Evolutionary conservation across 37 sponge, comb jelly and placozoan genomes (phyloP).

Genomic region (Beroe forskalii): DNA sequence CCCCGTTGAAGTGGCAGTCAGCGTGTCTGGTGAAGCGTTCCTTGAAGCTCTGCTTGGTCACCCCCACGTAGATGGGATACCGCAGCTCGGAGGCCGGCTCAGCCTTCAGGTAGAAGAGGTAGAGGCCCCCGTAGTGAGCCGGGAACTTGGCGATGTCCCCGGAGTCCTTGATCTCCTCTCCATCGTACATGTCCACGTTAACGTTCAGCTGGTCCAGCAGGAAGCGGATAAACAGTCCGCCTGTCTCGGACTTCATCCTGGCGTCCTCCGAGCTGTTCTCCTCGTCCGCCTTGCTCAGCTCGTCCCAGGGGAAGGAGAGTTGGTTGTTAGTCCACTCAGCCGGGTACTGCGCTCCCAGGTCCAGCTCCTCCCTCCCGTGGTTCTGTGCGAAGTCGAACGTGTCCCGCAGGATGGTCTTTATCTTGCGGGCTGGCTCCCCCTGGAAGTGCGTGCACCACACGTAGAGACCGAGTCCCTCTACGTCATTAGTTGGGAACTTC

Average conservation of each 20-base stretch:
- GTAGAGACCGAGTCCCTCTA: background rate
- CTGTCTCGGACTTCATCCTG: background rate
- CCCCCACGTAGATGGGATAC: constrained; percentile 22
- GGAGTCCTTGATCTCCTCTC: background rate
- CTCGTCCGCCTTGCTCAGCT: background rate
- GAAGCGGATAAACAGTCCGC: background rate
- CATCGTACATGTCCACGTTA: background rate
- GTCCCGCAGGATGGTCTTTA: background rate
- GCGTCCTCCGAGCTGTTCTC: background rate
- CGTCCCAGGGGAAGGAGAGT: too few relatives aligned
- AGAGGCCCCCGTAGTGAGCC: background rate
- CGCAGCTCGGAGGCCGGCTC: background rate
- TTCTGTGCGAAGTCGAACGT: background rate
- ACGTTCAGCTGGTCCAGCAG: constrained; percentile 12
- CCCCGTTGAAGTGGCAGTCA: background rate
- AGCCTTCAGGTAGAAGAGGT: constrained; percentile 37
- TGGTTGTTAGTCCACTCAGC: background rate
- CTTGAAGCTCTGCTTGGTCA: constrained; percentile 4
- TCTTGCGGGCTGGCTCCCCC: background rate
- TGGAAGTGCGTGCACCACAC: constrained; percentile 12
- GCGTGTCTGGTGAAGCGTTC: background rate
- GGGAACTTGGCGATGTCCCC: constrained; percentile 22
- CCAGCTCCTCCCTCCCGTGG: background rate
- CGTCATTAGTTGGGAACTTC: background rate
- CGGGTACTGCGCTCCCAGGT: background rate